Evolutionary conservation across 2,797 vertebrate genomes (phyloP).

Genomic region (Dryobates pubescens): DNA sequence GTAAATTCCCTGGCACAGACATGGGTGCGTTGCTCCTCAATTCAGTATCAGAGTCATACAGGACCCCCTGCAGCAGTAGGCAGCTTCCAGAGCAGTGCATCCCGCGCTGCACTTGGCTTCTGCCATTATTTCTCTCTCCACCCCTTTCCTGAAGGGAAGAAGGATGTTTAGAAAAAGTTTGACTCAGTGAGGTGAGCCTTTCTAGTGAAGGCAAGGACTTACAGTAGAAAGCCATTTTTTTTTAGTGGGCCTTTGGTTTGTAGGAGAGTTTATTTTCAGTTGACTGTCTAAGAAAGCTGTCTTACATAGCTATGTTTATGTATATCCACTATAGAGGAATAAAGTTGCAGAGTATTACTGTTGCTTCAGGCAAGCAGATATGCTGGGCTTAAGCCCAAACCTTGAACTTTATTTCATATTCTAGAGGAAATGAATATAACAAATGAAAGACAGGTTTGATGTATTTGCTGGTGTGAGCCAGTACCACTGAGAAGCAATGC

Average conservation of each 20-base stretch:
- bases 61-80: fast-evolving
- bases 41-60: fast-evolving
- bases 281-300: neutral
- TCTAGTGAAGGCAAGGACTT: neutral
- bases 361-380: neutral
- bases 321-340: neutral
- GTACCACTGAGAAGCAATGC: neutral
- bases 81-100: neutral
- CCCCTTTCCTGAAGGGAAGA: neutral
- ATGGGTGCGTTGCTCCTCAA: fast-evolving
- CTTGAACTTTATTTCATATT: constrained; percentile 4
- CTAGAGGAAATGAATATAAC: neutral
- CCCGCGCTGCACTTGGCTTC: neutral
- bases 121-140: neutral
- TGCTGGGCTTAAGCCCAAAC: neutral
- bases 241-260: neutral
- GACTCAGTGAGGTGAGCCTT: fast-evolving
- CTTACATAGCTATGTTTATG: neutral
- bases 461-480: neutral
- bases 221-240: neutral
- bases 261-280: neutral
- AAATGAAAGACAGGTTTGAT: neutral
- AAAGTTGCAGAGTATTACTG: neutral
- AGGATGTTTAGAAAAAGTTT: fast-evolving
- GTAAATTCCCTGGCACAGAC: no score